These are phyloP conservation scores for Lytechinus variegatus DNA, from an alignment of 35 echinoderm and acorn worm genomes.

Conservation along the genomic window DNA sequence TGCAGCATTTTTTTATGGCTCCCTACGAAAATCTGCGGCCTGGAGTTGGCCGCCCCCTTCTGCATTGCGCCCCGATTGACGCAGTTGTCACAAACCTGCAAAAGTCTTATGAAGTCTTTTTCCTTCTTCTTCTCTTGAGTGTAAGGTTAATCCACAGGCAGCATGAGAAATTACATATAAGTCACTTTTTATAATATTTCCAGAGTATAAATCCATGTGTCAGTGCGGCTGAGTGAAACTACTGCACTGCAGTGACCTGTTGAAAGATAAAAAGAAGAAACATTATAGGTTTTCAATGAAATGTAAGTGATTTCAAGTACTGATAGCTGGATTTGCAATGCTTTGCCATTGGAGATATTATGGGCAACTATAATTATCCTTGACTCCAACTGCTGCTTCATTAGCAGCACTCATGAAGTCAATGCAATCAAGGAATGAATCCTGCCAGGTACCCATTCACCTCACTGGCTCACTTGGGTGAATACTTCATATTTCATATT, in stretches of 20 bases:
- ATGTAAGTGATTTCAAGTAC: too few species aligned
- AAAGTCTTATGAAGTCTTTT: not conserved
- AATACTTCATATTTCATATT: too few species aligned
- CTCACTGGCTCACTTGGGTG: too few species aligned
- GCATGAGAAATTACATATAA: not conserved
- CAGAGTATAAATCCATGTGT: slow-evolving; percentile 19
- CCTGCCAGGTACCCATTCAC: too few species aligned
- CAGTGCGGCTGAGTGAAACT: not conserved
- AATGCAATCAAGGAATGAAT: too few species aligned
- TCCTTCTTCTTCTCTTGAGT: not conserved
- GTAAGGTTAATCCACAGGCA: not conserved
- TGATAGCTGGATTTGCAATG: too few species aligned
- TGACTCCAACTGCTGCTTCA: too few species aligned
- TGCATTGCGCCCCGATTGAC: slow-evolving; percentile 59
- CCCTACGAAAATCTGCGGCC: slow-evolving; percentile 61
- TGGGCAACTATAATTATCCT: too few species aligned
- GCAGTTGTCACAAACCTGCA: not conserved
- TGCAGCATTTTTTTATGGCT: slow-evolving; percentile 73
- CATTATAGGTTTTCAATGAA: not conserved
- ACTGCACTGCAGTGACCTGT: not conserved
- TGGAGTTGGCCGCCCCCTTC: slow-evolving; percentile 57
- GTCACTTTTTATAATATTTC: not conserved
- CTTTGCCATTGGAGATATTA: too few species aligned
- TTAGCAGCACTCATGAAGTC: too few species aligned
- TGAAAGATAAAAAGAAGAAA: not conserved